A percentile compares a stretch with the other conserved stretches of the same genome.
phyloP scores from a whole-genome alignment of 2,797 vertebrate genomes.

The Eptatretus atami region DNA sequence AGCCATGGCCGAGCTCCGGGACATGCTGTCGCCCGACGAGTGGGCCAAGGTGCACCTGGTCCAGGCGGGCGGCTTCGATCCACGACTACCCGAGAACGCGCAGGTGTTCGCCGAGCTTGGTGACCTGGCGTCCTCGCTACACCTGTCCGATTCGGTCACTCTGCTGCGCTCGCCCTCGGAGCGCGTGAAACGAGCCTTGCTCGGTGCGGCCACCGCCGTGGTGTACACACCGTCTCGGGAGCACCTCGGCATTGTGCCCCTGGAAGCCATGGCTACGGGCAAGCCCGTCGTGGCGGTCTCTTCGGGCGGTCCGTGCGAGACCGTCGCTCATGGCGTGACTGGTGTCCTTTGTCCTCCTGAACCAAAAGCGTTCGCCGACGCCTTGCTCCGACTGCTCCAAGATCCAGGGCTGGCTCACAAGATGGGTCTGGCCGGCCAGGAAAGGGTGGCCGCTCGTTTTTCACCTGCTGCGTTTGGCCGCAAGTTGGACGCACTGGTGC shows the following conservation, averaged over 20 bases:
- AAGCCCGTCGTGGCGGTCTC: slow-evolving; percentile 65
- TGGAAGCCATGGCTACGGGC: slow-evolving; percentile 75
- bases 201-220: slow-evolving; percentile 28
- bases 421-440: slow-evolving; percentile 53
- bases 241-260: slow-evolving; percentile 81
- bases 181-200: slow-evolving; percentile 39
- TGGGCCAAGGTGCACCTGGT: slow-evolving; percentile 40
- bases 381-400: slow-evolving; percentile 40
- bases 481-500: slow-evolving; percentile 21
- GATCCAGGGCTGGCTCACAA: slow-evolving; percentile 29
- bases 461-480: slow-evolving; percentile 51
- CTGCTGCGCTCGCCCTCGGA: slow-evolving; percentile 68
- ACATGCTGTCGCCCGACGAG: slow-evolving; percentile 16
- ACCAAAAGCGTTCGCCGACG: slow-evolving; percentile 32
- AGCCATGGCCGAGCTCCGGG: slow-evolving; percentile 26
- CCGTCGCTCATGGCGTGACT: slow-evolving; percentile 23
- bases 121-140: slow-evolving; percentile 19
- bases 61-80: slow-evolving; percentile 67
- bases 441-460: slow-evolving; percentile 42
- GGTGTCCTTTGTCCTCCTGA: slow-evolving; percentile 53
- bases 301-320: slow-evolving; percentile 74
- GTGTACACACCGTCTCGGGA: slow-evolving; percentile 82
- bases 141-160: slow-evolving; percentile 28
- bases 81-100: slow-evolving; percentile 49
- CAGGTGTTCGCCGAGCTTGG: slow-evolving; percentile 48